A percentile compares a stretch with the other conserved stretches of the same genome.
phyloP scores from a whole-genome alignment of 2,888 invertebrate genomes.

The Cecidostiba fungosa region DNA sequence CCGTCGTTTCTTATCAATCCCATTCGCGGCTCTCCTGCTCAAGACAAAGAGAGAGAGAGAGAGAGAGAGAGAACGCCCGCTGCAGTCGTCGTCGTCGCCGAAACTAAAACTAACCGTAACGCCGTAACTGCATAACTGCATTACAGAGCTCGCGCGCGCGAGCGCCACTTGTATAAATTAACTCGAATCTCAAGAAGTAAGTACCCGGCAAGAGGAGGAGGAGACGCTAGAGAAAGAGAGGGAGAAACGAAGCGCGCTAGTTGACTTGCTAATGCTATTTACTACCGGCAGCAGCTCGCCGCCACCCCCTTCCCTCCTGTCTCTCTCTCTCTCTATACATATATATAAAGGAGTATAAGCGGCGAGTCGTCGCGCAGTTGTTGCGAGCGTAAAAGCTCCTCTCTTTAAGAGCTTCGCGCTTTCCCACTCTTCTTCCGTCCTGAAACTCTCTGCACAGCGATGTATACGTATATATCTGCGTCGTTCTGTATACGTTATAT shows the following conservation, averaged over 20 bases:
- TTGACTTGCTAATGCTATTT: constrained; percentile 79
- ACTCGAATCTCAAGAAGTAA: constrained; percentile 78
- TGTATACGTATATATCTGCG: neutral
- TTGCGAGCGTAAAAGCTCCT: constrained; percentile 37
- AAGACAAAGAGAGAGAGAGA: constrained; percentile 29
- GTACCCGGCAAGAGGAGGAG: constrained; percentile 64
- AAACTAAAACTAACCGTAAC: constrained; percentile 75
- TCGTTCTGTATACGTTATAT: neutral
- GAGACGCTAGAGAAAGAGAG: neutral
- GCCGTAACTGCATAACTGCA: constrained; percentile 75
- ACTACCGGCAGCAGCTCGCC: constrained; percentile 67
- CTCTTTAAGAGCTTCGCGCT: constrained; percentile 52
- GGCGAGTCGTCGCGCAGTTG: constrained; percentile 39
- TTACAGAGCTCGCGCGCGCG: constrained; percentile 69
- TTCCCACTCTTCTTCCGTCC: neutral
- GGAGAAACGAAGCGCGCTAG: constrained; percentile 74
- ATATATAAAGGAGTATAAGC: neutral
- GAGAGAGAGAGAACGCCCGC: constrained; percentile 48
- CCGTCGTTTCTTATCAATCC: neutral
- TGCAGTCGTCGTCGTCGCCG: constrained; percentile 63
- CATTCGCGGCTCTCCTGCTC: neutral
- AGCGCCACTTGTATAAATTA: constrained; percentile 78
- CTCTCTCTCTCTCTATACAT: neutral
- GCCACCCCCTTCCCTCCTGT: neutral
- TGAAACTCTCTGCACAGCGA: neutral